Evolutionary conservation across 2,797 vertebrate species (phyloP).

Genomic region (Cryptoblepharus egeriae): DNA sequence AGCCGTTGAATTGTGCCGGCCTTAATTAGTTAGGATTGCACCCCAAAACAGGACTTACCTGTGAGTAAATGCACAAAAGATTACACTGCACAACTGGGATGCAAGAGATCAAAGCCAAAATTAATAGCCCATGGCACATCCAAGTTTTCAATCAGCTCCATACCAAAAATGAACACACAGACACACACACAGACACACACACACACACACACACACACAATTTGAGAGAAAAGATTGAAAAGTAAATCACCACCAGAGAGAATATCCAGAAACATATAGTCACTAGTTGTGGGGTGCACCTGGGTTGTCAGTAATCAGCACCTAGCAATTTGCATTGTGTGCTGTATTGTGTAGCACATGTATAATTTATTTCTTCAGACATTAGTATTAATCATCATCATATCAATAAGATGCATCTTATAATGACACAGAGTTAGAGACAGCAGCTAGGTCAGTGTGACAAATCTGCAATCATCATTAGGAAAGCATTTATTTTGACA

Average conservation of each 20-base stretch:
- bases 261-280: constrained; percentile 18
- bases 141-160: too few species aligned
- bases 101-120: background rate
- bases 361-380: constrained; percentile 63
- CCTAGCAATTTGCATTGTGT: constrained; percentile 35
- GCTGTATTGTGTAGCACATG: constrained; percentile 35
- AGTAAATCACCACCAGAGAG: constrained; percentile 8
- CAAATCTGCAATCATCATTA: constrained; percentile 34
- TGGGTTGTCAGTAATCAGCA: constrained; percentile 25
- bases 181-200: too few species aligned
- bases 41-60: too few species aligned
- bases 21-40: too few species aligned
- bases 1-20: too few species aligned
- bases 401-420: constrained; percentile 64
- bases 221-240: background rate
- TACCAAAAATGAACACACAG: too few species aligned
- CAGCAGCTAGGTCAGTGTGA: constrained; percentile 53
- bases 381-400: constrained; percentile 59
- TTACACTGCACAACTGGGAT: background rate
- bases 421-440: constrained; percentile 54
- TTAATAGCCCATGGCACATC: background rate
- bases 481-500: constrained; percentile 59
- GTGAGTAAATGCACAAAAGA: too few species aligned
- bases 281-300: constrained; percentile 21
- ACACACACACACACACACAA: too few species aligned